Evolutionary conservation across 2,797 vertebrate genomes (phyloP).

Genomic region (Thunnus albacares): DNA sequence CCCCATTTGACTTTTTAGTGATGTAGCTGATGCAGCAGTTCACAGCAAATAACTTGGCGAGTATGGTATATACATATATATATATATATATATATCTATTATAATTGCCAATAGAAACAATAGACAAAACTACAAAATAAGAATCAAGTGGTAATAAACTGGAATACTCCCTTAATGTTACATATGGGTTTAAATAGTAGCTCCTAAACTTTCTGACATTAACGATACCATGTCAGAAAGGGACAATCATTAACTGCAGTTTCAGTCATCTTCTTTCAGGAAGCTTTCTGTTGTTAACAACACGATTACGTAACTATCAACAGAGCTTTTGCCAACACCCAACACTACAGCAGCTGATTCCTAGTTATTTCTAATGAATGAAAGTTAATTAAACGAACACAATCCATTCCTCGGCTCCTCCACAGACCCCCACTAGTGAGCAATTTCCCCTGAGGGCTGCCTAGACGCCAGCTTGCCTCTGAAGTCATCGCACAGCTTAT

Average conservation of each 20-base stretch:
- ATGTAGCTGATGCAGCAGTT: background rate
- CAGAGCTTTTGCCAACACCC: background rate
- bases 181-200: background rate
- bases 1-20: background rate
- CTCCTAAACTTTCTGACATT: background rate
- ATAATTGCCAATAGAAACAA: background rate
- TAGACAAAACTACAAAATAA: background rate
- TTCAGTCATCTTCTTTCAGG: background rate
- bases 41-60: background rate
- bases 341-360: background rate
- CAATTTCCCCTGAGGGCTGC: background rate
- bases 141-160: background rate
- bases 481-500: slow-evolving; percentile 23
- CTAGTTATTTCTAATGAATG: background rate
- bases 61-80: no score
- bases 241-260: background rate
- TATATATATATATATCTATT: no score
- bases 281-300: background rate
- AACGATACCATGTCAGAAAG: no score
- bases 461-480: slow-evolving; percentile 40
- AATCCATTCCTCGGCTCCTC: slow-evolving; percentile 22
- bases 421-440: background rate
- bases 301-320: background rate
- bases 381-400: slow-evolving; percentile 13
- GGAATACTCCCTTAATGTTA: background rate